Base-by-base conservation (phyloP, 2,888 invertebrate species). In the Ligdia adustata region DNA sequence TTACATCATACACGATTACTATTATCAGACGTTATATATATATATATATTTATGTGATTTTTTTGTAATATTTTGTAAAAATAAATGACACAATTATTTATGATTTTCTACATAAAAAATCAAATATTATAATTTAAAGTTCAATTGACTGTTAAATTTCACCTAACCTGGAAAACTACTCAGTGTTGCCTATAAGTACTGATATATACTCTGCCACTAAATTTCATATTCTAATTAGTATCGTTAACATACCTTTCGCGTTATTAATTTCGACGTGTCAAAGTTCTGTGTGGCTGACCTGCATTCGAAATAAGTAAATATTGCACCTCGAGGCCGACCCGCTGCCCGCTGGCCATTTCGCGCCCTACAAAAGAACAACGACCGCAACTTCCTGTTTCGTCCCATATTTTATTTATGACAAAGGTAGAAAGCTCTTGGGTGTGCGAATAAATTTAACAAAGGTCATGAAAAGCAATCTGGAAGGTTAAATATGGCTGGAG, bases 401-500 rank as follows among this genome's bases (percentile, higher is more conserved):
- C 9, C 18, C 22, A 34, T 38, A 33, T 39, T 39, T 45, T 39
- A 33, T 39, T 38, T 33, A 45, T 32, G 28, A 39, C 39, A 46
- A 39, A 41, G 41, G 32, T 33, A 18, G 32, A 40, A 29, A 28
- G 39, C 33, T 34, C 46, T 40, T 33, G 33, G 39, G 35, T 24
- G 14, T 29, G 20, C 31, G 31, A 41, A 32, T 37, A 41, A 20
- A 32, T 40, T 37, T 27, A 18, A 37, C 48, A 42, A 33, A 42
- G 42, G 48, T 43, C 48, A 42, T 37, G 48, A 43, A 33, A 47
- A 39, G 38, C 38, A 38, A 43, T 41, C 40, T 49, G 38, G 22
- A 49, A 29, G 29, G 33, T 39, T 33, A 41, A 39, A 33, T 39
- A 38, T 35, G 28, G 28, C 9, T 9, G 33, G 33, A 38, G 42